Evolutionary conservation across 2,113 vertebrate genomes (phyloP).

Genomic region (Leucopsar rothschildi): DNA sequence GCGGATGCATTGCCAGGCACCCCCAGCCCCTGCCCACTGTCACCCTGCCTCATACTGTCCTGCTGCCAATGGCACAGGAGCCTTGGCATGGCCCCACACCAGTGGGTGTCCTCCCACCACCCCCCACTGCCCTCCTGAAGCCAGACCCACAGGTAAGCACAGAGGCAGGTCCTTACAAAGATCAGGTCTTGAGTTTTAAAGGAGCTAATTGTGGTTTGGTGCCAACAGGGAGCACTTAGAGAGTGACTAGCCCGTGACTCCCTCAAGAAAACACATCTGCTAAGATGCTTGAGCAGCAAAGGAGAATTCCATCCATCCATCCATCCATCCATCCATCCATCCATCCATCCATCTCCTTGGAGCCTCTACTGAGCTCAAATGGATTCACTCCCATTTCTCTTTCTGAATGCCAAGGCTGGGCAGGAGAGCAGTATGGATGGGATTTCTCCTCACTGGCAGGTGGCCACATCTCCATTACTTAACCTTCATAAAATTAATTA

Average conservation of each 20-base stretch:
- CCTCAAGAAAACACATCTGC: neutral
- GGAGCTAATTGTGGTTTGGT: neutral
- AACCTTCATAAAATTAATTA: neutral
- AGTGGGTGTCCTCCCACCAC: fast-evolving
- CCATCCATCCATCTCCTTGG: neutral
- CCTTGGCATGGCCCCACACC: fast-evolving
- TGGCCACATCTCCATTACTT: neutral
- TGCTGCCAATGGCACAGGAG: fast-evolving
- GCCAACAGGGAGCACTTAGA: neutral
- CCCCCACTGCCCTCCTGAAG: neutral
- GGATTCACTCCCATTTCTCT: neutral
- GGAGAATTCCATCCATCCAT: neutral
- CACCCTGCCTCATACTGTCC: neutral
- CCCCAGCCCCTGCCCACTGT: fast-evolving
- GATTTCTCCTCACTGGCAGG: neutral
- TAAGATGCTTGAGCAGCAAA: neutral
- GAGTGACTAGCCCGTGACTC: neutral
- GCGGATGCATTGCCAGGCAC: fast-evolving
- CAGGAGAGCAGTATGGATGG: fast-evolving
- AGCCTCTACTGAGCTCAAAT: neutral
- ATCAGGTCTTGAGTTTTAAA: neutral
- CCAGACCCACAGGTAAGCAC: neutral
- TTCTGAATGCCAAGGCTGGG: neutral
- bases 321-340: neutral
- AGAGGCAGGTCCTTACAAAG: neutral